Percentiles rank a stretch among this genome's conserved stretches.
Conservation (phyloP, 2,797 vertebrate genomes). For the Selene dorsalis region DNA sequence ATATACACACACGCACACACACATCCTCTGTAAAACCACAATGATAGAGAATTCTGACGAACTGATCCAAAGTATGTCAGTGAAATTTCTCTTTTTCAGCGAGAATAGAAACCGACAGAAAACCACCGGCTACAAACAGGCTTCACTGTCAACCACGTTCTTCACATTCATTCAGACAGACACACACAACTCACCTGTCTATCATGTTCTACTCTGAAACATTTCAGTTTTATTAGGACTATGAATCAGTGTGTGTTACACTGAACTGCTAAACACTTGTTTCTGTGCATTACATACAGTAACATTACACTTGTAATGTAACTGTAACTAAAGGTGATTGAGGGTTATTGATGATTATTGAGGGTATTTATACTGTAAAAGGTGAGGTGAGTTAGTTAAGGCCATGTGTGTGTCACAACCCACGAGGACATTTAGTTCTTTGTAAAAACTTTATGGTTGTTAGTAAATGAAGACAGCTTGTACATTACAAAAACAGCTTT, state of each 20-base stretch:
- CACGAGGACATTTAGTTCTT: not conserved
- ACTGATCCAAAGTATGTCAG: constrained; percentile 29
- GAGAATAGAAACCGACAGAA: constrained; percentile 58
- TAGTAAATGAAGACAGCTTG: not conserved
- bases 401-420: not conserved
- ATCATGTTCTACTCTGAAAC: not conserved
- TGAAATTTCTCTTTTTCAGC: constrained; percentile 34
- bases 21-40: constrained; percentile 56
- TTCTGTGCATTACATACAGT: not conserved
- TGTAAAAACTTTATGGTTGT: not conserved
- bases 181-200: not conserved
- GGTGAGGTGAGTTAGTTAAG: not conserved
- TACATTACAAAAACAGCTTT: not conserved
- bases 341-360: no score
- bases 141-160: constrained; percentile 28
- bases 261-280: not conserved
- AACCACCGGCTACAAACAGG: constrained; percentile 50
- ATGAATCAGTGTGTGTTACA: not conserved
- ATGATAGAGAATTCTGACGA: constrained; percentile 44
- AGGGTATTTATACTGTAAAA: not conserved
- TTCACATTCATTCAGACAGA: constrained; percentile 41
- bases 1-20: not conserved
- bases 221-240: no score
- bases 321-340: not conserved
- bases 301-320: not conserved